Conservation (phyloP, 1,140 invertebrate species). For the Panagrolaimus sp. region DNA sequence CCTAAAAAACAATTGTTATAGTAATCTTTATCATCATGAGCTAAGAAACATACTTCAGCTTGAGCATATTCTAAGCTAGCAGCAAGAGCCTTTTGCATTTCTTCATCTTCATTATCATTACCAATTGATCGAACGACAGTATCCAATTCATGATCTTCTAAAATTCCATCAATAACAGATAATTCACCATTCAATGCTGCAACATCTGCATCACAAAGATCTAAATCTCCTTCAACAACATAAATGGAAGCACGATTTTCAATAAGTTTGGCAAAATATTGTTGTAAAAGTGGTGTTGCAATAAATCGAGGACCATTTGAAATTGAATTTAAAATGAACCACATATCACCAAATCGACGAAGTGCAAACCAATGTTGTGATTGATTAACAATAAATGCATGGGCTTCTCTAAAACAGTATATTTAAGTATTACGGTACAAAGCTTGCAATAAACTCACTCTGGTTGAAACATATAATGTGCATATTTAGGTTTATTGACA, state of each 20-base stretch:
- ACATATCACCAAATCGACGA: neutral
- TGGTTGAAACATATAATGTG: neutral
- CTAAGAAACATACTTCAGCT: too few species aligned
- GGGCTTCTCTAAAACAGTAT: neutral
- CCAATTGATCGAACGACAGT: neutral
- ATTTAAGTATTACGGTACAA: neutral
- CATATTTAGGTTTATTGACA: neutral
- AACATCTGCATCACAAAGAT: neutral
- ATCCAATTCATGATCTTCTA: neutral
- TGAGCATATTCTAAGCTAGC: too few species aligned
- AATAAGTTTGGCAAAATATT: too few species aligned
- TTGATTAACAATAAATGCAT: slow-evolving; percentile 2
- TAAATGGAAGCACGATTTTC: neutral
- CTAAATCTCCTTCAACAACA: neutral
- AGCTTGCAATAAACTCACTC: neutral
- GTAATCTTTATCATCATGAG: too few species aligned
- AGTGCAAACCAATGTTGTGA: neutral
- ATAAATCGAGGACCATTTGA: neutral
- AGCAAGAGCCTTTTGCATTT: neutral
- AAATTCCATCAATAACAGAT: neutral
- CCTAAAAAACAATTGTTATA: too few species aligned
- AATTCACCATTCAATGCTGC: neutral
- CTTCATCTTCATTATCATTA: neutral
- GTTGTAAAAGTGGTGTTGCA: neutral
- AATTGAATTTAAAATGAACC: slow-evolving; percentile 9